Percentiles rank a stretch among this genome's conserved stretches.
Conservation (phyloP, 2,113 vertebrate species). For the Greenwoodochromis staneri region DNA sequence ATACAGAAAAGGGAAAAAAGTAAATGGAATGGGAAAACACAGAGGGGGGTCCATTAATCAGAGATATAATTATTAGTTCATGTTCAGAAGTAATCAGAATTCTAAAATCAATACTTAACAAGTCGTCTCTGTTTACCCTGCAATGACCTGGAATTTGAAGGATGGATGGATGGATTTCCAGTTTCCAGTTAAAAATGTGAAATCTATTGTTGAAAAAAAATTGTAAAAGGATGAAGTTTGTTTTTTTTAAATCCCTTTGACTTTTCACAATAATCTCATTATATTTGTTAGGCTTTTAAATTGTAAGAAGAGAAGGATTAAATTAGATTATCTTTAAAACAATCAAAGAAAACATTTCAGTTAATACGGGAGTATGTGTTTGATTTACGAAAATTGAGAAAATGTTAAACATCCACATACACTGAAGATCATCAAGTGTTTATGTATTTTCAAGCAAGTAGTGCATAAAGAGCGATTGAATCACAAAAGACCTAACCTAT, state of each 20-base stretch:
- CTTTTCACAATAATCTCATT: neutral
- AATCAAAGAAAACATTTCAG: neutral
- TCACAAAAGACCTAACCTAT: neutral
- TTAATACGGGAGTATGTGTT: neutral
- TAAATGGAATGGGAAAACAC: neutral
- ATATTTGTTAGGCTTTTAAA: neutral
- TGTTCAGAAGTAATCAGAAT: neutral
- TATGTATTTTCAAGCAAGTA: neutral
- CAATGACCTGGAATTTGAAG: neutral
- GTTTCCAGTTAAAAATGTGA: neutral
- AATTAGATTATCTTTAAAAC: neutral
- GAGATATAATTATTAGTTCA: neutral
- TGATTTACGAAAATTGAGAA: accelerated
- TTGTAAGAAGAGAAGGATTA: neutral
- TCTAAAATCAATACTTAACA: neutral
- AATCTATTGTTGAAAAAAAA: neutral
- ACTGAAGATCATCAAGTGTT: neutral
- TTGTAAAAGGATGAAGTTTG: neutral
- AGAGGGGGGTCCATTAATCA: neutral
- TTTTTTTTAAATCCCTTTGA: neutral
- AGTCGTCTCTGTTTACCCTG: neutral
- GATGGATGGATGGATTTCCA: neutral
- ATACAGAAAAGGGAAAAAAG: neutral
- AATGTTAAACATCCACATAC: neutral
- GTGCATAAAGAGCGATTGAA: neutral